Evolutionary conservation across 1,140 invertebrate genomes (phyloP), one percentile per base, ranked within the genome.

Genomic region (Monochamus saltuarius): DNA sequence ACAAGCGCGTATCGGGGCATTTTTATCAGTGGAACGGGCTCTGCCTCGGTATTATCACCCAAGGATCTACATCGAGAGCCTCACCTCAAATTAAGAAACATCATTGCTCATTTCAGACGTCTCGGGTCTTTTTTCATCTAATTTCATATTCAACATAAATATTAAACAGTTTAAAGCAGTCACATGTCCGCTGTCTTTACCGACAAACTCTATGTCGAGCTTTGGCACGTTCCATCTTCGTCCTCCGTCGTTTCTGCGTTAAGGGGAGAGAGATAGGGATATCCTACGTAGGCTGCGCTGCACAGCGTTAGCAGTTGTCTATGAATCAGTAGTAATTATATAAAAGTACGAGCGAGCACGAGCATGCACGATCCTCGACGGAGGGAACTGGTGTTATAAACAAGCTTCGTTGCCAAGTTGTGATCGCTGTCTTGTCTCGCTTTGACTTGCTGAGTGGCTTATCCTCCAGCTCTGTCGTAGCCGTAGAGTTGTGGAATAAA

Each of bases 81-180:
- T 29, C 22, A 6, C 22, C 22, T 29, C 22, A 6, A 29, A 29
- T 29, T 29, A 29, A 29, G 6, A 29, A 29, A 29, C 22, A 29
- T 29, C 22, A 29, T 29, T 29, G 22, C 22, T 29, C 22, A 29
- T 29, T 6, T 29, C 22, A 6, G 22, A 29, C 22, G 22, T 29
- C 22, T 29, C 22, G 22, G 22, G 22, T 3, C 22, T 29, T 29
- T 29, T 29, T 29, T 29, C 36, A 17, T 14, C 34, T 36, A 39
- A 59, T 60, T 52, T 54, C 50, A 36, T 14, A 46, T 34, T 54
- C 59, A 53, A 54, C 52, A 45, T 60, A 53, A 53, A 45, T 46
- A 46, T 46, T 46, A 14, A 46, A 46, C 10, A 19, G 43, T 46
- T 46, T 46, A 46, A 46, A 46, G 43, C 22, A 42, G 39, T 42